Evolutionary conservation across 2,797 vertebrate genomes (phyloP).

Genomic region (Phylloscopus collybita): DNA sequence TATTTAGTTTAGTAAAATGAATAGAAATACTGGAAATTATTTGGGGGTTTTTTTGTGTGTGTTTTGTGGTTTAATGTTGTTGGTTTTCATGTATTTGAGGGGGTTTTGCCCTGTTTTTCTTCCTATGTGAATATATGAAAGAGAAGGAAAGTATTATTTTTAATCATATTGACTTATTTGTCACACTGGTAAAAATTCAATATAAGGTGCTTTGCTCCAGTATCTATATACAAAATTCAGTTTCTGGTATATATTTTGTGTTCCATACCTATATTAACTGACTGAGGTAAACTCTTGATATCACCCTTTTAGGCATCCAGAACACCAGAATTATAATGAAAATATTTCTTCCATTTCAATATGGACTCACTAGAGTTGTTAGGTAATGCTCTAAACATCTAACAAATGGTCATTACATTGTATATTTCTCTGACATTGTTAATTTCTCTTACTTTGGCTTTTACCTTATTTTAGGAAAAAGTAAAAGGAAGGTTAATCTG

Average conservation of each 20-base stretch:
- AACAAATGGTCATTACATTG: background rate
- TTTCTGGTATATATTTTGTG: background rate
- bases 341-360: background rate
- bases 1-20: background rate
- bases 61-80: background rate
- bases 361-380: background rate
- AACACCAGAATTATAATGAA: background rate
- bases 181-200: background rate
- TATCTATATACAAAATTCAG: background rate
- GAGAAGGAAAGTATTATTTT: background rate
- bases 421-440: background rate
- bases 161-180: background rate
- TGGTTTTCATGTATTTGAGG: background rate
- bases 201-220: background rate
- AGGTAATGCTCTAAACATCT: background rate
- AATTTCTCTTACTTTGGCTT: background rate
- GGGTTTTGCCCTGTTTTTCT: background rate
- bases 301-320: background rate
- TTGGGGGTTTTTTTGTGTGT: background rate
- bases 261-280: background rate
- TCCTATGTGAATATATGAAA: background rate
- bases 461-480: background rate
- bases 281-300: background rate
- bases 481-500: background rate
- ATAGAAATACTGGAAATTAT: background rate